Percentiles rank a stretch among this genome's conserved stretches.
phyloP scores from a whole-genome alignment of 37 sponge, comb jelly and placozoan genomes.

The Haliclona indistincta region DNA sequence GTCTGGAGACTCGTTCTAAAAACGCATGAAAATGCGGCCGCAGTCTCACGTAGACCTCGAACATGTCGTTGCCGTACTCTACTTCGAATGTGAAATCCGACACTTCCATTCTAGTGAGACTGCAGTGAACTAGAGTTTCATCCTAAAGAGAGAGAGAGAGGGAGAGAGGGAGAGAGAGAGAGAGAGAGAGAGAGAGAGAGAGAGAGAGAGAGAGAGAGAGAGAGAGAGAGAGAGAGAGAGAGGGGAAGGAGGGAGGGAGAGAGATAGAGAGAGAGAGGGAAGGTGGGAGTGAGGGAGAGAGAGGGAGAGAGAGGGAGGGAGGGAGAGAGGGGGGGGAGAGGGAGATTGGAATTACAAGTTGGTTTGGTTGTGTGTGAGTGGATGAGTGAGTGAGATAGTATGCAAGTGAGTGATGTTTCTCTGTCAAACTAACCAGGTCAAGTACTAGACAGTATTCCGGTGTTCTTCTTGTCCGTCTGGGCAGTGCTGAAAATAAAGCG shows the following conservation, averaged over 20 bases:
- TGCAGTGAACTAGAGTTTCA: slow-evolving; percentile 97
- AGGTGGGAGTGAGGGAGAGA: not conserved
- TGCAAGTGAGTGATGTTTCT: no score
- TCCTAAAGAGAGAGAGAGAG: slow-evolving; percentile 55
- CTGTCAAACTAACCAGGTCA: slow-evolving; percentile 90
- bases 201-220: not conserved
- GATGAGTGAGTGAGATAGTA: no score
- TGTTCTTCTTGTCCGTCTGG: slow-evolving; percentile 82
- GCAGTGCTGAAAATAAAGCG: slow-evolving; percentile 59
- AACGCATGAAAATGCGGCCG: slow-evolving; percentile 87
- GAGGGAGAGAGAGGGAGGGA: slow-evolving; percentile 2
- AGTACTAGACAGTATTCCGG: slow-evolving; percentile 82
- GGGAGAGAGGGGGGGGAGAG: not conserved
- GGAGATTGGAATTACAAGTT: not conserved
- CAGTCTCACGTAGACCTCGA: slow-evolving; percentile 80
- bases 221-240: not conserved
- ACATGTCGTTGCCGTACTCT: slow-evolving; percentile 42
- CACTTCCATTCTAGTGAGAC: slow-evolving; percentile 66
- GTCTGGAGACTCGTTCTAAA: slow-evolving; percentile 75
- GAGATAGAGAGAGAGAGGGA: not conserved
- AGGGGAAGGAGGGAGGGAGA: not conserved
- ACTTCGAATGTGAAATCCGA: slow-evolving; percentile 79
- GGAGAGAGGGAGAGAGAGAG: slow-evolving; percentile 5
- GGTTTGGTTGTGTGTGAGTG: not conserved
- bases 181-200: not conserved